A percentile compares a stretch with the other conserved stretches of the same genome.
Evolutionary conservation across 2,888 invertebrate species (phyloP).

Genomic region (Halocaridina rubra): DNA sequence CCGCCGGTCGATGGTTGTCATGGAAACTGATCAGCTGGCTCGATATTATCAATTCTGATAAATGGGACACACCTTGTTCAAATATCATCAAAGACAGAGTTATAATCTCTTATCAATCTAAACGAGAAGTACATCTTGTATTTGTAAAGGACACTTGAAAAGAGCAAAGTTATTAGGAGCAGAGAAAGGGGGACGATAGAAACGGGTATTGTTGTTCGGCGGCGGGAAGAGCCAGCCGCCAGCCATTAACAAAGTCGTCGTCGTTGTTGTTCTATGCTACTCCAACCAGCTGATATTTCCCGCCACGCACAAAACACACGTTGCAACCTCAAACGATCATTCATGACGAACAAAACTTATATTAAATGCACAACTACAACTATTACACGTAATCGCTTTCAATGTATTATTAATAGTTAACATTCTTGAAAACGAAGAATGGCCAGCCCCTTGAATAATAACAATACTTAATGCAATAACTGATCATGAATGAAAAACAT

Average conservation of each 20-base stretch:
- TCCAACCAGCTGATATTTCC: slow-evolving; percentile 55
- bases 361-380: not conserved
- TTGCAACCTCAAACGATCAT: too few species aligned
- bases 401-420: not conserved
- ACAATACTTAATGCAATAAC: too few species aligned
- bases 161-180: too few species aligned
- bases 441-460: too few species aligned
- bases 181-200: not conserved
- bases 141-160: too few species aligned
- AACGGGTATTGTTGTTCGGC: not conserved
- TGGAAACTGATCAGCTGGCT: slow-evolving; percentile 61
- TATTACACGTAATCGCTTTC: not conserved
- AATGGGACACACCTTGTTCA: not conserved
- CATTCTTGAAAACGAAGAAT: not conserved
- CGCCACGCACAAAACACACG: slow-evolving; percentile 53
- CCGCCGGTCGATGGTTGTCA: slow-evolving; percentile 61
- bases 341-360: too few species aligned
- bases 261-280: slow-evolving; percentile 33
- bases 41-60: slow-evolving; percentile 19
- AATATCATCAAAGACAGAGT: too few species aligned
- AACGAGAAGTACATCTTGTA: too few species aligned
- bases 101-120: too few species aligned
- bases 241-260: slow-evolving; percentile 3
- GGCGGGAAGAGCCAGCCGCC: not conserved
- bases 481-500: too few species aligned